phyloP scores from a whole-genome alignment of 2,113 vertebrate species.

The Spilogale gracilis region DNA sequence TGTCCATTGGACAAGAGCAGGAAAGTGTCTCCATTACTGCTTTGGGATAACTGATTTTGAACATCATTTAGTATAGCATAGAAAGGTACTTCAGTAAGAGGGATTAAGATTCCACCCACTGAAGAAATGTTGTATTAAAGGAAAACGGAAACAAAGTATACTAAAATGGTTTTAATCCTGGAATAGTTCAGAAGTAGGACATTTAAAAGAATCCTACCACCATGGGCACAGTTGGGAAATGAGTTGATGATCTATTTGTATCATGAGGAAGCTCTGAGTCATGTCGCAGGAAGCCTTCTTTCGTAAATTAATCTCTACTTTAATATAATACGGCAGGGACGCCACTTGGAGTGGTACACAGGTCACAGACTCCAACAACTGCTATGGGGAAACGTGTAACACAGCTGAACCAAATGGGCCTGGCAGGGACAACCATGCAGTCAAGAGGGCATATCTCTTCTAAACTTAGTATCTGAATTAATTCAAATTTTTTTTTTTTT shows the following conservation, averaged over 20 bases:
- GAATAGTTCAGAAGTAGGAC: background rate
- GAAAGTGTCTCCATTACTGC: background rate
- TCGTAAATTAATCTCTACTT: background rate
- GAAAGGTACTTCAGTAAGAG: background rate
- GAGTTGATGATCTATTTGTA: background rate
- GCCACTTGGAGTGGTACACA: background rate
- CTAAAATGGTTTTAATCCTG: background rate
- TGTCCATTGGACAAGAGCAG: background rate
- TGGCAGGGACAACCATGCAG: background rate
- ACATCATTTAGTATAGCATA: background rate
- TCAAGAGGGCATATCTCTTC: background rate
- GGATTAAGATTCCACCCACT: background rate
- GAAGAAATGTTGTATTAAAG: background rate
- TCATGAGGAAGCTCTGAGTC: background rate
- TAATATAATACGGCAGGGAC: background rate
- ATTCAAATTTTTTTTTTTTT: no score
- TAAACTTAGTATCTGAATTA: background rate
- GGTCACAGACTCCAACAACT: background rate
- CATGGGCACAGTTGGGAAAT: background rate
- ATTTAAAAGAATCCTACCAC: background rate
- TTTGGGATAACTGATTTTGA: background rate
- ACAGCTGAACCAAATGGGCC: background rate
- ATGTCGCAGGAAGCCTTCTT: background rate
- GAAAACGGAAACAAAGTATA: background rate
- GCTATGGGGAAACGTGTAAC: background rate